phyloP scores from a whole-genome alignment of 2,888 invertebrate genomes.

The Heliconius ethilla region DNA sequence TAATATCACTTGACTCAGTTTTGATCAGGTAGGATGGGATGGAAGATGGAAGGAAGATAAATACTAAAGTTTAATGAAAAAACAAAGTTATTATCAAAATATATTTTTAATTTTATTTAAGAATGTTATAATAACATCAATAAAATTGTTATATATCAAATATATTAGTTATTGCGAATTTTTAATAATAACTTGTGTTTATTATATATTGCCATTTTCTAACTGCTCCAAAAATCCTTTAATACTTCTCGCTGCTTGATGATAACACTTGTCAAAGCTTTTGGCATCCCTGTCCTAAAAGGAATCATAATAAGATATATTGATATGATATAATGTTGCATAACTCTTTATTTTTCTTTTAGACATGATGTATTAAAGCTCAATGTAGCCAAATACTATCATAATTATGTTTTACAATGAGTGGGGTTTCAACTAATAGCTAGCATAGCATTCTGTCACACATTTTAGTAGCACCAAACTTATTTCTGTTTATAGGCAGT shows the following conservation, averaged over 20 bases:
- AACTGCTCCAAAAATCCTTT: slow-evolving; percentile 42
- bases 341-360: no score
- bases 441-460: no score
- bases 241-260: slow-evolving; percentile 37
- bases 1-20: neutral
- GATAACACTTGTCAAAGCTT: slow-evolving; percentile 43
- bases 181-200: neutral
- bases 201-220: slow-evolving; percentile 29
- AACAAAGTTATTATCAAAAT: neutral
- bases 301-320: neutral
- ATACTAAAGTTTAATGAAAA: neutral
- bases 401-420: no score
- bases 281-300: slow-evolving; percentile 36
- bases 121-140: neutral
- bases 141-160: neutral
- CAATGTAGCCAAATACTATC: no score
- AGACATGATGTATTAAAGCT: no score
- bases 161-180: neutral
- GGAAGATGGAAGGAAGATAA: no score
- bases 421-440: no score
- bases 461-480: no score
- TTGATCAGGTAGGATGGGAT: no score
- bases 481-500: no score
- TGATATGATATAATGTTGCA: no score
- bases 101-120: neutral